Base-by-base conservation (phyloP, 2,113 vertebrate genomes). In the Paradoxurus hermaphroditus region DNA sequence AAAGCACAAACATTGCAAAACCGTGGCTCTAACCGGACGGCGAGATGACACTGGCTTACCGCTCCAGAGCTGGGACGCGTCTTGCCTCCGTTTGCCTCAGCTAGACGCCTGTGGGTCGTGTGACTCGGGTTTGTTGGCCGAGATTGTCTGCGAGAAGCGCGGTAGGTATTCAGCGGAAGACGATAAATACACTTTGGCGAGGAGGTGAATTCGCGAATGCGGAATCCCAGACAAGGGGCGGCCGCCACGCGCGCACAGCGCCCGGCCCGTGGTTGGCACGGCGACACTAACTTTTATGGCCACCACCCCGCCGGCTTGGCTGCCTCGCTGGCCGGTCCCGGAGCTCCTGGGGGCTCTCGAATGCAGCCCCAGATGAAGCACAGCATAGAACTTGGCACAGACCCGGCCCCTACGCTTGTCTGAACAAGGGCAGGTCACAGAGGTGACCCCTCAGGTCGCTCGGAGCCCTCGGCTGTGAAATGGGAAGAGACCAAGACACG, bases 41-140 rank as follows among this genome's bases (percentile, higher is more conserved):
- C 62, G 0, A 7, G 59, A 25, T 10, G 31, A 46, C 2, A 1
- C 44, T 21, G 7, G 53, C 14, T 25, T 1, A 2, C 1, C 0
- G 49, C 8, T 0, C 1, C 1, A 5, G 84, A 63, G 67, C 59
- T 3, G 10, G 3, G 27, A 16, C 19, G 78, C 4, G 44, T 3
- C 16, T 1, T 4, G n/a, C 19, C 63, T 3, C 27, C 3, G 9
- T 11, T 7, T 5, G 1, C 34, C 13, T 46, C 39, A 23, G 56
- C 75, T 23, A 31, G 59, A 59, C 23, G 44, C 4, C 4, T 0
- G 34, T 0, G 9, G 25, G 11, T 7, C 1, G 0, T 16, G 56
- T 16, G 3, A 3, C 39, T 41, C 34, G 0, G 0, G 5, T 25
- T 65, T 39, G 11, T 44, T 36, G 1, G 83, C 44, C 2, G 7